Evolutionary conservation across 2,888 invertebrate genomes (phyloP), one percentile per base, ranked within the genome.

Genomic region (Agriopis aurantiaria): DNA sequence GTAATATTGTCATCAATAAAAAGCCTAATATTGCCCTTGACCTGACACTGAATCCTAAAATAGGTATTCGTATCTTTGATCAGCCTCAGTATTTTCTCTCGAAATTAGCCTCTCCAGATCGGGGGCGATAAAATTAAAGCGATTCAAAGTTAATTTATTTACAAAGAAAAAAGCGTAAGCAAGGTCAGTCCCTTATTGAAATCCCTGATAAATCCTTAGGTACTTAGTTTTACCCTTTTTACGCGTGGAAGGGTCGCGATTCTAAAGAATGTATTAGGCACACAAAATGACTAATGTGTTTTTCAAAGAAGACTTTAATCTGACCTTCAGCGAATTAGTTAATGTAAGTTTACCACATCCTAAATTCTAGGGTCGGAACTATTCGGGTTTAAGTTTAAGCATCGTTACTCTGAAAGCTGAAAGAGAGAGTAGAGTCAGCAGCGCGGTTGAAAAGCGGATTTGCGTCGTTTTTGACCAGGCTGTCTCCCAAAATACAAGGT

Each of bases 131-230:
- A 67, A 53, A 53, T 53, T 62, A 62, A 64, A 68, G 59, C 59
- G 59, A 58, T 59, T 53, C 58, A 48, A 64, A 68, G 63, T 68
- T 63, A 68, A 68, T 68, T 68, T 68, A 63, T 68, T 58, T 64
- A 63, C 63, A 53, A 64, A 64, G 59, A 68, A 59, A 63, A 59
- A 17, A 33, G 40, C 12, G 52, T 58, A 58, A 51, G 45, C 40
- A 51, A 68, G 58, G 49, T 64, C 63, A 49, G 45, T 23, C 68
- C 63, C 48, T 63, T 66, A 61, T 57, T 55, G 62, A 52, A 58
- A 48, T 52, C n/a, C 48, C 52, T 58, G 46, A 68, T 58, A 53
- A 62, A 62, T 61, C 52, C n/a, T 23, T 9, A n/a, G n/a, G n/a
- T n/a, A 8, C 53, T 62, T 58, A 63, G 53, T 41, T 17, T 7